Evolutionary conservation across 2,797 vertebrate species (phyloP).

Genomic region (Prunella strophiata): DNA sequence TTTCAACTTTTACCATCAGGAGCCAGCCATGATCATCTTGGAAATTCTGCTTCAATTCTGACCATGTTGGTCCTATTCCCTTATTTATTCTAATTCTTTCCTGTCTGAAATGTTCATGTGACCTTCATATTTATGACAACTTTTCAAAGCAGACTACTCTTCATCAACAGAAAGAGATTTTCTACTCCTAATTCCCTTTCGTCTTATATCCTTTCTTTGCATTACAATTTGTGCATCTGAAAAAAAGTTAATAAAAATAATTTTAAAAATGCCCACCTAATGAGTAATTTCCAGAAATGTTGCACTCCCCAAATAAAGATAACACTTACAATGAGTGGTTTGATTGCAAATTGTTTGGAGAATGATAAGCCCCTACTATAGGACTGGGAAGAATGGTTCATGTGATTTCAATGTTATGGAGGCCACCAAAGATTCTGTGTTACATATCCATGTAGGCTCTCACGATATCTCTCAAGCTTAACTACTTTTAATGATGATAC

Average conservation of each 20-base stretch:
- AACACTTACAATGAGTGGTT: accelerated
- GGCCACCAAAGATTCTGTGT: neutral
- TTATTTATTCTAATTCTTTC: neutral
- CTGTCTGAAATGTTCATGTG: neutral
- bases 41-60: neutral
- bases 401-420: neutral
- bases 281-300: neutral
- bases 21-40: neutral
- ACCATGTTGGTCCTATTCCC: neutral
- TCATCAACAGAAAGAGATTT: neutral
- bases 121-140: neutral
- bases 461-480: neutral
- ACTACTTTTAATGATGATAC: neutral
- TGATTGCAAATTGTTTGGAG: neutral
- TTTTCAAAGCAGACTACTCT: neutral
- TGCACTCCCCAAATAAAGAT: neutral
- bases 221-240: neutral
- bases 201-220: neutral
- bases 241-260: neutral
- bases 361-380: neutral
- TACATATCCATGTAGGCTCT: neutral
- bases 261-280: accelerated
- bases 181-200: neutral
- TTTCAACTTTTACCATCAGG: neutral
- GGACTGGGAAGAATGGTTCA: neutral